Percentiles rank a stretch among this genome's conserved stretches.
Evolutionary conservation across 2,888 invertebrate species (phyloP).

Genomic region (Tachina grossa): DNA sequence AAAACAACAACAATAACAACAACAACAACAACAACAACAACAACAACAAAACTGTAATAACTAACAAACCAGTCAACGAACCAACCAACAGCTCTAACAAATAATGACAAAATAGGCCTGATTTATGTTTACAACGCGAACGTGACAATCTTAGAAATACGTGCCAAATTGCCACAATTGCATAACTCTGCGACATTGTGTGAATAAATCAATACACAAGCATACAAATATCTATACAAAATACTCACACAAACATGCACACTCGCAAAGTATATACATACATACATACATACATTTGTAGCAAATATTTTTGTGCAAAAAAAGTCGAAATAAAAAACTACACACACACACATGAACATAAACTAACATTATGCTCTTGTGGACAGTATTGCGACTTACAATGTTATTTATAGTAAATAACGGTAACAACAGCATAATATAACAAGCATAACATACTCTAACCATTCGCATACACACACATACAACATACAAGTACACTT

Average conservation of each 20-base stretch:
- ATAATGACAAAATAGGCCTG: constrained; percentile 77
- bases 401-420: constrained; percentile 70
- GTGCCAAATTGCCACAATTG: constrained; percentile 75
- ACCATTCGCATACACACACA: background rate
- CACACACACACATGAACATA: constrained; percentile 31
- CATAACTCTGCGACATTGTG: constrained; percentile 70
- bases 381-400: constrained; percentile 63
- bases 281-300: background rate
- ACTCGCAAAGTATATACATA: background rate
- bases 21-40: background rate
- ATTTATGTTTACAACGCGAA: constrained; percentile 78
- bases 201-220: constrained; percentile 66
- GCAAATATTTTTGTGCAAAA: background rate
- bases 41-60: constrained; percentile 8
- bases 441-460: constrained; percentile 27
- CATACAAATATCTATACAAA: constrained; percentile 2
- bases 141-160: constrained; percentile 78
- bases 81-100: constrained; percentile 73
- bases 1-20: background rate
- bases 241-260: background rate
- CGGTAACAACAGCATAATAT: constrained; percentile 57
- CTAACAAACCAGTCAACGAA: constrained; percentile 59
- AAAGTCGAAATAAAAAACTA: background rate
- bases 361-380: constrained; percentile 62
- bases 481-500: background rate